Evolutionary conservation across 2,888 invertebrate genomes (phyloP), one percentile per base, ranked within the genome.

Genomic region (Mechanitis messenoides): DNA sequence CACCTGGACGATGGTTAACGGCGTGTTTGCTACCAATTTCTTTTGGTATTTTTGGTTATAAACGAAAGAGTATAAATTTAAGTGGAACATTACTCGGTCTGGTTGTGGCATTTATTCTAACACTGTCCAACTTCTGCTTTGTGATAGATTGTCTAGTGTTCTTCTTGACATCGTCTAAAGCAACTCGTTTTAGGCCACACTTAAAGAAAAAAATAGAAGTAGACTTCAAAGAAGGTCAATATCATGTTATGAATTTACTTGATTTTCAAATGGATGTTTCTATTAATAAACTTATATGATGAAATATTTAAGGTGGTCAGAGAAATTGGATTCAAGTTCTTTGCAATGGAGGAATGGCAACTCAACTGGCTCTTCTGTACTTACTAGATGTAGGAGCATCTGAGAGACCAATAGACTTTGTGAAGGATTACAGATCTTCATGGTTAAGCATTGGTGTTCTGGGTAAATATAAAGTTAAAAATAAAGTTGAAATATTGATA

Each of bases 271-370:
- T 46, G 2, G 2, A 11, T 46, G 3, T 7, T 53, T 11, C 11
- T 5, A 33, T 3, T 9, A 47, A 20, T 35, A 1, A 28, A 42
- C 9, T 42, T 9, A 42, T 53, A 5, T 53, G n/a, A 35, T 53
- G 2, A 31, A 20, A 35, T 58, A 7, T 77, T 84, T n/a, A 72
- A 93, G 95, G 96, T 73, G 96, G 96, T 0, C 95, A 95, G 79
- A 92, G 97, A 65, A 96, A 94, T 79, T 97, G 97, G 97, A 87
- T 96, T 12, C 97, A 97, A 84, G 97, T 97, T 5, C 80, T 97
- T 0, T 97, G 97, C 78, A 97, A 97, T 86, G 95, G 93, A 1
- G 97, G 96, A n/a, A 94, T 96, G 92, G 96, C 96, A 28, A 92
- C 94, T 0, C 93, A 95, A 74, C 83, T 97, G 56, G 94, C 94